Evolutionary conservation across 1,140 invertebrate species (phyloP).

Genomic region (Linepithema humile): DNA sequence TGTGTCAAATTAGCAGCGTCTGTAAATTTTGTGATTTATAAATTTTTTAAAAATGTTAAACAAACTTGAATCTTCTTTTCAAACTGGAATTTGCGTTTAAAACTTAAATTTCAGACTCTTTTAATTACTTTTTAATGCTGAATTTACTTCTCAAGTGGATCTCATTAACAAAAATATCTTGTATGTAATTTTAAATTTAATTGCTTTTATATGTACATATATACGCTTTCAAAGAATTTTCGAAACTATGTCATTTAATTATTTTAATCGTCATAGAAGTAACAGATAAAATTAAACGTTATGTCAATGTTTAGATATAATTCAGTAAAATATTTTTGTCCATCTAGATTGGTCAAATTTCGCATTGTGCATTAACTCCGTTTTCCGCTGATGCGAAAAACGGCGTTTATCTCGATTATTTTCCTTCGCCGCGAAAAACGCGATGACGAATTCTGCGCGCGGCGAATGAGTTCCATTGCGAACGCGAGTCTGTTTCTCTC

Average conservation of each 20-base stretch:
- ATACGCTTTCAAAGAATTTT: neutral
- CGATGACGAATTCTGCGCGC: slow-evolving; percentile 23
- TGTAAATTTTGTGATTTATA: neutral
- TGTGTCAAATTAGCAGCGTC: neutral
- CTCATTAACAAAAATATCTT: neutral
- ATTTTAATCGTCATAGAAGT: neutral
- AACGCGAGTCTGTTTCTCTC: slow-evolving; percentile 44
- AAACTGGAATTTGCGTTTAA: neutral
- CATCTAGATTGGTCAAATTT: slow-evolving; percentile 22
- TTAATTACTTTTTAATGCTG: neutral
- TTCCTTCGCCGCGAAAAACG: slow-evolving; percentile 25
- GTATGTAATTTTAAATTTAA: neutral
- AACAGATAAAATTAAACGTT: neutral
- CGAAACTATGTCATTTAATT: neutral
- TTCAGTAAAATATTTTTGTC: slow-evolving; percentile 27
- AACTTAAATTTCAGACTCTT: neutral
- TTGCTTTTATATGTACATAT: no score
- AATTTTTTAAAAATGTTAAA: neutral
- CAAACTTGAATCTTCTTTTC: neutral
- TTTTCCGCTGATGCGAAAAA: slow-evolving; percentile 23
- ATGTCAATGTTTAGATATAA: neutral
- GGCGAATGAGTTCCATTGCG: slow-evolving; percentile 17
- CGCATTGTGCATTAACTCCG: neutral
- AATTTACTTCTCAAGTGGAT: neutral
- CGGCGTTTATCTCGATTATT: slow-evolving; percentile 29